Base-by-base conservation (phyloP, 2,113 vertebrate genomes). In the Cricetomys ansorgei region DNA sequence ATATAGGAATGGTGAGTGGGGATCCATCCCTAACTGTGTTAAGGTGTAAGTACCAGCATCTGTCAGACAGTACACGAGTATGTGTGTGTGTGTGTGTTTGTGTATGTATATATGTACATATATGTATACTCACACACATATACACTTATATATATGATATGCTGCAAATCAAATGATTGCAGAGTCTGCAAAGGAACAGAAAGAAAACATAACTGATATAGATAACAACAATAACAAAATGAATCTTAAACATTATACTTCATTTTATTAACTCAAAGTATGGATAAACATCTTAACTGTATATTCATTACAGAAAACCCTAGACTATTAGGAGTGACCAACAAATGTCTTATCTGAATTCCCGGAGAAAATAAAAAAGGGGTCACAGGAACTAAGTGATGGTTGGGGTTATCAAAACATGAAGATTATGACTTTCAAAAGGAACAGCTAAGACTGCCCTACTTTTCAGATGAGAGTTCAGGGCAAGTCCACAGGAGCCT, bases 381-480 rank as follows among this genome's bases (percentile, higher is more conserved):
- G n/a, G 27, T 64, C 40, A 86, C 4, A 75, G 67, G 31, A 81
- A 93, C 50, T 85, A 85, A 90, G 3, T 73, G 91, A 64, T 11
- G 13, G 17, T 53, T 64, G 76, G 34, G 9, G 73, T 3, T 69
- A 89, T 43, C 65, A 53, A 73, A 43, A 92, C 88, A 80, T 23
- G 55, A 37, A 89, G 65, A 80, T 77, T 77, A 73, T 5, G 29
- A 84, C 69, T 92, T 92, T 75, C 73, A 64, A 83, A 86, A 83
- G 55, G 73, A 86, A 89, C 73, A 48, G 81, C 72, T 77, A 67
- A 94, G 45, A 23, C 13, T 81, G 70, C 12, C 37, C 34, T 62
- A 2, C 62, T 43, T 57, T 67, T 70, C 53, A 57, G 25, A 88
- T 34, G 1, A 16, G 19, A 34, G n/a, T 0, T 5, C 12, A 11